A percentile compares a stretch with the other conserved stretches of the same genome.
phyloP scores from a whole-genome alignment of 1,140 invertebrate genomes.

The Ptiloglossa arizonensis region DNA sequence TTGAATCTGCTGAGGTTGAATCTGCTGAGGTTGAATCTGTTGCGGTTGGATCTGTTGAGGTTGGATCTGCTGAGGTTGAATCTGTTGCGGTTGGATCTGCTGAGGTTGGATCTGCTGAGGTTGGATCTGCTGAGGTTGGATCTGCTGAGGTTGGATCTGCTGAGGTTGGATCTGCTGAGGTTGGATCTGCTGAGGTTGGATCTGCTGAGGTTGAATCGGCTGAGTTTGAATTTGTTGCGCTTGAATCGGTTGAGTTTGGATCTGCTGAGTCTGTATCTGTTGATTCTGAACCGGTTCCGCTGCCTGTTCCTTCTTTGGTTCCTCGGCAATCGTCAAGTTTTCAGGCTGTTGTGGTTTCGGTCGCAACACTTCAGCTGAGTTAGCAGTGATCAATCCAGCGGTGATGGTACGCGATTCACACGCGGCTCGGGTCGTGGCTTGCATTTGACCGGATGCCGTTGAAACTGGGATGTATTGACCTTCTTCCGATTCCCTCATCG shows the following conservation, averaged over 20 bases:
- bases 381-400: slow-evolving; percentile 6
- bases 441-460: slow-evolving; percentile 67
- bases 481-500: slow-evolving; percentile 88
- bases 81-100: no score
- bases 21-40: slow-evolving; percentile 5
- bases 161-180: no score
- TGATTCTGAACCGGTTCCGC: slow-evolving; percentile 51
- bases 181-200: slow-evolving; percentile 31
- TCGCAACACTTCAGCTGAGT: slow-evolving; percentile 18
- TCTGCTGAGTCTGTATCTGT: slow-evolving; percentile 34
- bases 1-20: neutral
- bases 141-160: no score
- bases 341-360: slow-evolving; percentile 23
- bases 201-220: slow-evolving; percentile 9
- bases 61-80: no score
- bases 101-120: no score
- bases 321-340: neutral
- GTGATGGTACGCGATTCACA: slow-evolving; percentile 60
- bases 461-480: slow-evolving; percentile 87
- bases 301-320: slow-evolving; percentile 53
- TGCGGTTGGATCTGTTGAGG: neutral
- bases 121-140: no score
- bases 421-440: slow-evolving; percentile 54
- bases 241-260: slow-evolving; percentile 23
- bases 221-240: neutral